These are phyloP conservation scores for Microctonus brassicae DNA, from an alignment of 2,888 invertebrate species.

Conservation along the genomic window DNA sequence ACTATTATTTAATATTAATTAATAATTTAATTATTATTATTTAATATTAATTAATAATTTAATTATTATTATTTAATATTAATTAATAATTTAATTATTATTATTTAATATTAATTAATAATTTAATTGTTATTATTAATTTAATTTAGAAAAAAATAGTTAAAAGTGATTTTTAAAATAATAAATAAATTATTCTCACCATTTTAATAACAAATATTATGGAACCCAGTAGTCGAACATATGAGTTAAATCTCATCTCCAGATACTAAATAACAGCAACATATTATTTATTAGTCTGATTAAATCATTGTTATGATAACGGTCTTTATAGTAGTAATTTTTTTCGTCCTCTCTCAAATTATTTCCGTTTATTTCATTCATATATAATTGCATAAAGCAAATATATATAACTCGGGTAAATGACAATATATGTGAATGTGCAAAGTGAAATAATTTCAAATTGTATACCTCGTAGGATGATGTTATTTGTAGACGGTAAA, in stretches of 20 bases:
- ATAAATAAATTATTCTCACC: constrained; percentile 59
- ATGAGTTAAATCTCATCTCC: constrained; percentile 77
- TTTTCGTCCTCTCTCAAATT: neutral
- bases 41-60: too few species aligned
- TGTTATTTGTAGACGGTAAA: constrained; percentile 80
- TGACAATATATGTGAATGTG: neutral
- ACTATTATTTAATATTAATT: constrained; percentile 5
- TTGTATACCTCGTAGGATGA: constrained; percentile 80
- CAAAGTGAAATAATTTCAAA: neutral
- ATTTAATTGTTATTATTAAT: too few species aligned
- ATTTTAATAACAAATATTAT: constrained; percentile 80
- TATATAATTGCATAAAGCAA: neutral
- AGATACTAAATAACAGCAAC: constrained; percentile 73
- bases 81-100: too few species aligned
- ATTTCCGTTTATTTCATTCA: neutral
- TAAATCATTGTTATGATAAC: constrained; percentile 1
- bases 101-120: too few species aligned
- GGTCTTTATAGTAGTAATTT: neutral
- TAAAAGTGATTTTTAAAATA: neutral
- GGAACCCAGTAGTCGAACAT: constrained; percentile 79
- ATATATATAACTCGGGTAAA: neutral
- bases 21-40: neutral
- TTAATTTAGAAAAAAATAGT: too few species aligned
- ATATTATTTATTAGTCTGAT: neutral
- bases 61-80: too few species aligned